A percentile compares a stretch with the other conserved stretches of the same genome.
Conservation (phyloP, 2,888 invertebrate species). For the Rhagonycha lutea region DNA sequence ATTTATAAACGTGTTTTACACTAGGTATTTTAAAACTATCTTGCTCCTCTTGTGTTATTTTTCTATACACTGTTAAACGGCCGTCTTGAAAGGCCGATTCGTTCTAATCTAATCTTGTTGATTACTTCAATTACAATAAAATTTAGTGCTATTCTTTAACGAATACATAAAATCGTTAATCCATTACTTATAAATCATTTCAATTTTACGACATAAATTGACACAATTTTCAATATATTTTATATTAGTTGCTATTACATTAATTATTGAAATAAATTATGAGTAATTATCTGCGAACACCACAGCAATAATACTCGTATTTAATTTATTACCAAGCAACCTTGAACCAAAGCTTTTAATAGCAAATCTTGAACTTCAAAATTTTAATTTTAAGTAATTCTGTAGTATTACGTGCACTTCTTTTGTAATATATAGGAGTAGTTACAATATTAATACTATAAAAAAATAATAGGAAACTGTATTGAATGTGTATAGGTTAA, state of each 20-base stretch:
- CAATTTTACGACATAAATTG: background rate
- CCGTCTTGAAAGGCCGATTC: background rate
- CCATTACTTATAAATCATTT: background rate
- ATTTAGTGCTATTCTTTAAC: background rate
- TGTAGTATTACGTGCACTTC: background rate
- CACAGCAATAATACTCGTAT: background rate
- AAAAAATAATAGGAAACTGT: background rate
- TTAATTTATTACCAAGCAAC: background rate
- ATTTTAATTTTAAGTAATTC: background rate
- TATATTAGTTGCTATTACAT: background rate
- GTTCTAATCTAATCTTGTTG: background rate
- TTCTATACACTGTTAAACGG: background rate
- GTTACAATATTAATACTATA: background rate
- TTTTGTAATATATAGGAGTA: background rate
- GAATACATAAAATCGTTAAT: background rate
- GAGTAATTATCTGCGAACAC: background rate
- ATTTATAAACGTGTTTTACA: background rate
- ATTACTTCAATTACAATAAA: background rate
- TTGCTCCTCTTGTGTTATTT: background rate
- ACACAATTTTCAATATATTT: background rate
- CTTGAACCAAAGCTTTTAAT: background rate
- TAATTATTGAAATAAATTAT: background rate
- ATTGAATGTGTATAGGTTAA: slow-evolving; percentile 9
- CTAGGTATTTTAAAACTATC: background rate
- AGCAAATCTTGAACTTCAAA: background rate